phyloP scores from a whole-genome alignment of 1,140 invertebrate species.

The Hyles euphorbiae region DNA sequence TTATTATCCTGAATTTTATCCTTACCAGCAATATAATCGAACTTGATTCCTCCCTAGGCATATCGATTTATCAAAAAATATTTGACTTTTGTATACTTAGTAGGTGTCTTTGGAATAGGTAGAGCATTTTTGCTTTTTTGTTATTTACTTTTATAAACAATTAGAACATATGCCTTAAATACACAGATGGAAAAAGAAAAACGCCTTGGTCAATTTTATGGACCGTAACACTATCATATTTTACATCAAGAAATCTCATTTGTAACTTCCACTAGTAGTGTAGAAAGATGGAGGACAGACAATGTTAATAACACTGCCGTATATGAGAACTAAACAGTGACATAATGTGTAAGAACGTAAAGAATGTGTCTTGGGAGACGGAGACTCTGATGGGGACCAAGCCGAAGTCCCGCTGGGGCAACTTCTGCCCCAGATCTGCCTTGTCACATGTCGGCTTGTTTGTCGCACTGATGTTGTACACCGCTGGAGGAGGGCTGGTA shows the following conservation, averaged over 20 bases:
- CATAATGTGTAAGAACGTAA: slow-evolving; percentile 59
- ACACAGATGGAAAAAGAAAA: too few relatives aligned
- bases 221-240: too few relatives aligned
- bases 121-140: too few relatives aligned
- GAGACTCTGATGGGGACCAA: slow-evolving; percentile 65
- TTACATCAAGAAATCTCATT: neutral
- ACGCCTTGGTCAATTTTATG: too few relatives aligned
- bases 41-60: too few relatives aligned
- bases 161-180: too few relatives aligned
- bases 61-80: too few relatives aligned
- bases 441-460: slow-evolving; percentile 82
- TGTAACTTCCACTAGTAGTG: neutral
- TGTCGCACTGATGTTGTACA: slow-evolving; percentile 83
- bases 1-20: too few relatives aligned
- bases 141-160: too few relatives aligned
- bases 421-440: slow-evolving; percentile 76
- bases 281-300: neutral
- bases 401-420: slow-evolving; percentile 60
- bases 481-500: slow-evolving; percentile 84
- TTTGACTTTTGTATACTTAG: too few relatives aligned
- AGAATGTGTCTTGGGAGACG: slow-evolving; percentile 66
- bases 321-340: slow-evolving; percentile 24
- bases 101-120: too few relatives aligned
- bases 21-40: too few relatives aligned
- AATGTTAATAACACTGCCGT: neutral